Base-by-base conservation (phyloP, 2,113 vertebrate species). In the Melanocharis versteri region DNA sequence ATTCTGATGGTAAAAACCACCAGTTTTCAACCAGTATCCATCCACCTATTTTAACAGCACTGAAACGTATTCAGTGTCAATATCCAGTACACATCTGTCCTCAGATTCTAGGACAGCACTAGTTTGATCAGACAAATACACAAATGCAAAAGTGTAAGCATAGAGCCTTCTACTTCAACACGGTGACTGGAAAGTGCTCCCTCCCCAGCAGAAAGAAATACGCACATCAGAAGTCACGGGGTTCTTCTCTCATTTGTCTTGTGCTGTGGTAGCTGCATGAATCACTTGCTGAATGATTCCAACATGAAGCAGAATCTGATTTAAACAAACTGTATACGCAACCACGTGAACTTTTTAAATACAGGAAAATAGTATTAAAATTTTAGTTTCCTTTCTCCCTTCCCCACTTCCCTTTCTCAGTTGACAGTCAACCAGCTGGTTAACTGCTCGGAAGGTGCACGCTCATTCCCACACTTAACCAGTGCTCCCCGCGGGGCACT, bases 351-450 rank as follows among this genome's bases (percentile, higher is more conserved):
- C 18, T 30, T 70, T 53, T 61, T 39, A 15, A 69, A 89, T 73
- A 70, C 53, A 70, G 60, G 90, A 87, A 83, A 82, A 51, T 48
- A 57, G 20, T 82, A 95, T 64, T 90, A 87, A 87, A 79, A 93
- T 91, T 30, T 61, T 47, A 22, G 61, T 94, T 95, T 94, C 82
- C 62, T 70, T 90, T 94, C 73, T 72, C 45, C 70, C 62, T 94
- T 78, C 69, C 65, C 89, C 81, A 91, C 73, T 94, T 95, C 87
- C 68, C 65, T 57, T 71, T 96, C 87, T 94, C 91, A 88, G 65
- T 5, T 82, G 73, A 93, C 53, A 79, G 78, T 17, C 89, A 68
- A 31, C 50, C 89, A 92, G 87, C 93, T 85, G 93, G 80, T 64
- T 61, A 75, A 44, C 81, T 91, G 93, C 76, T 89, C 72, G 3